A percentile compares a stretch with the other conserved stretches of the same genome.
Evolutionary conservation across 2,888 invertebrate genomes (phyloP).

Genomic region (Drosophila sordidapex): DNA sequence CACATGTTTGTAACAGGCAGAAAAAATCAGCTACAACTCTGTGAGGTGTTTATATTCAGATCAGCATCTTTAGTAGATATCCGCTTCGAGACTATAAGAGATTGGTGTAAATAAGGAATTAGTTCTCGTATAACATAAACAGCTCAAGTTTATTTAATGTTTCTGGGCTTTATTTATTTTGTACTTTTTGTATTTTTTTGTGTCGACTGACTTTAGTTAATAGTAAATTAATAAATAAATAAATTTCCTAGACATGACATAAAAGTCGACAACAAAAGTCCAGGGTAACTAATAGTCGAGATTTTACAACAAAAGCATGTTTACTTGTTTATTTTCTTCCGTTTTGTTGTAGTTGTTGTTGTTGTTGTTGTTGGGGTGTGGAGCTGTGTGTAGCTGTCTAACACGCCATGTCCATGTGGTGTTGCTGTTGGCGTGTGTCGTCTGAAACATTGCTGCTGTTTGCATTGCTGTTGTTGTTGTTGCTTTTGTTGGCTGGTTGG

Average conservation of each 20-base stretch:
- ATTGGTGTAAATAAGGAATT: background rate
- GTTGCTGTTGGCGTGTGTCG: constrained; percentile 58
- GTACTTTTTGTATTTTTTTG: background rate
- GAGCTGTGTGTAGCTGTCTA: constrained; percentile 50
- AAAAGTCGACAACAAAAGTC: background rate
- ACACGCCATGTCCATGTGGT: constrained; percentile 64
- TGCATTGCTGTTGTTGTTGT: constrained; percentile 34
- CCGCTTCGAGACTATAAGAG: background rate
- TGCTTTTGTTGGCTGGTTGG: constrained; percentile 38
- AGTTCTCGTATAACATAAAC: background rate
- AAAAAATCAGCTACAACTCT: background rate
- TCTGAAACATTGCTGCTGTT: constrained; percentile 48
- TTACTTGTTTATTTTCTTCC: background rate
- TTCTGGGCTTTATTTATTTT: background rate
- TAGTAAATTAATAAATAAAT: background rate
- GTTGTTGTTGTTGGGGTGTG: constrained; percentile 26
- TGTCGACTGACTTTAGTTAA: background rate
- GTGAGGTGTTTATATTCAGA: background rate
- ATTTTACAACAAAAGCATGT: background rate
- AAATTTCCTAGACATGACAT: background rate
- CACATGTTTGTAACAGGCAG: background rate
- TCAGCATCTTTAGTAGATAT: background rate
- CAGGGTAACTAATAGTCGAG: background rate
- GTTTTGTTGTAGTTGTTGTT: background rate
- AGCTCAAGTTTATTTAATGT: background rate